Evolutionary conservation across 2,113 vertebrate genomes (phyloP), one percentile per base, ranked within the genome.

Genomic region (Cebus imitator): DNA sequence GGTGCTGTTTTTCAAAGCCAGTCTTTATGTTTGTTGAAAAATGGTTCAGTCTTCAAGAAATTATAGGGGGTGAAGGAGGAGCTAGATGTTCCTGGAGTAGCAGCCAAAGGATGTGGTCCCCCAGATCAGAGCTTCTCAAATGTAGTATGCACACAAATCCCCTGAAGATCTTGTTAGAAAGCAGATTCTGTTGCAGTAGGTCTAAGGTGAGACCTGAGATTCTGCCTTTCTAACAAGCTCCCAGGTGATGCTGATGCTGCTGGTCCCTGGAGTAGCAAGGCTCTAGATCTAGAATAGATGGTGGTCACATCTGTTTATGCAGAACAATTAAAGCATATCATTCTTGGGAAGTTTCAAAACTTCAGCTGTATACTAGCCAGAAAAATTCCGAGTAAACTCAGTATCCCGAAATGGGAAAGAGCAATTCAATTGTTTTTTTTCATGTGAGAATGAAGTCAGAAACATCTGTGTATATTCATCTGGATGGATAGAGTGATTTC

Each of bases 401-500:
- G 73, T 84, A 95, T 88, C 58, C 80, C 21, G 93, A 96, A 91
- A 90, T 78, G 17, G 40, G 70, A 84, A 81, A 97, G 73, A 95
- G 4, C 35, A 93, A 96, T 79, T 93, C 55, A 21, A 73, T 80
- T 76, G 73, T 79, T 40, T 32, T 52, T 96, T 96, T 97, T 58
- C 79, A 78, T 35, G 35, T 50, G 64, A 97, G 52, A 90, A 55
- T 86, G 73, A 97, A 95, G 80, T 96, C 83, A 90, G 85, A 94
- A 97, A 97, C 87, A 97, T 93, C 95, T 96, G 79, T 86, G 66
- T 12, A 52, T 45, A 87, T 94, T 95, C 82, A 93, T 95, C 68
- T 90, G 83, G 73, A 92, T 57, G 84, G 64, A 91, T 57, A 86
- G 10, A 91, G 76, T 90, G 55, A 79, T 93, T 96, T 66, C 45